Evolutionary conservation across 2,888 invertebrate species (phyloP).

Genomic region (Scaptomyza tumidula): DNA sequence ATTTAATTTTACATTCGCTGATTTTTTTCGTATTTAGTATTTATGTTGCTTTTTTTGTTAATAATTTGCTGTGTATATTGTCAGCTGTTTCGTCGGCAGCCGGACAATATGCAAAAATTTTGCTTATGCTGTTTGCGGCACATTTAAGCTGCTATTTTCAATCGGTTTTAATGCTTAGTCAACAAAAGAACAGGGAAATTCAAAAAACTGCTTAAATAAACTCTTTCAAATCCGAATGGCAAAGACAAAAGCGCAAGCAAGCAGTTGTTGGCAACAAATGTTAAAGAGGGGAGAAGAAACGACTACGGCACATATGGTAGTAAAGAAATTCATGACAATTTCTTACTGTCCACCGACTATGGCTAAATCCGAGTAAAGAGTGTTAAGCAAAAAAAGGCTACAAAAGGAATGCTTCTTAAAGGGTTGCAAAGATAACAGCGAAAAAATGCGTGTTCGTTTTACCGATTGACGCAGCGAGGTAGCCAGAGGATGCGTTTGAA

Average conservation of each 20-base stretch:
- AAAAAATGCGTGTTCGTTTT: constrained; percentile 20
- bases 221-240: constrained; percentile 29
- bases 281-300: neutral
- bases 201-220: constrained; percentile 46
- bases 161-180: constrained; percentile 48
- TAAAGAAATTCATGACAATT: constrained; percentile 17
- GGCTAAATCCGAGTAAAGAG: constrained; percentile 14
- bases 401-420: constrained; percentile 26
- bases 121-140: constrained; percentile 21
- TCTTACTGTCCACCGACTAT: constrained; percentile 34
- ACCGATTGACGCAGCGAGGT: constrained; percentile 12
- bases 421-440: constrained; percentile 30
- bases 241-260: constrained; percentile 20
- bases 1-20: constrained; percentile 61
- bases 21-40: constrained; percentile 26
- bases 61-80: constrained; percentile 23
- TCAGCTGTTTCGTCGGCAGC: constrained; percentile 14
- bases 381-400: constrained; percentile 11
- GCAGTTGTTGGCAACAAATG: neutral
- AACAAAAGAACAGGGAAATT: constrained; percentile 23
- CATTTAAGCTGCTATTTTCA: constrained; percentile 43
- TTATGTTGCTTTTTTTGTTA: constrained; percentile 12
- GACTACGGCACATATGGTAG: constrained; percentile 9
- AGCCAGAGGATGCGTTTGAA: constrained; percentile 56
- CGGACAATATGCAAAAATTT: constrained; percentile 36